Percentiles rank a stretch among this genome's conserved stretches.
These are phyloP conservation scores for Choloepus didactylus DNA, from an alignment of 2,797 vertebrate species.

Conservation along the genomic window DNA sequence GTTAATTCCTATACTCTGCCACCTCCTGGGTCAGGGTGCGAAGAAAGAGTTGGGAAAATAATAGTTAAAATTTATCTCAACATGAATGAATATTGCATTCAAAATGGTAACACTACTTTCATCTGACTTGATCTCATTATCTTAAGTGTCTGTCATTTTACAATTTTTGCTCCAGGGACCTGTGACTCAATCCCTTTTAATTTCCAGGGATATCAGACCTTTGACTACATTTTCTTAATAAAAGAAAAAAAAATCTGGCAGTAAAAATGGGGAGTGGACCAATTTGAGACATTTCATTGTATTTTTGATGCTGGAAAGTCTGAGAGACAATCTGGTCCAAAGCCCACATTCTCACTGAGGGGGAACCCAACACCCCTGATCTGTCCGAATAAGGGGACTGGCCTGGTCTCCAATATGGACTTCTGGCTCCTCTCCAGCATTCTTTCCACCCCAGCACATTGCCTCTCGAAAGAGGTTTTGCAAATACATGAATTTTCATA, in stretches of 20 bases:
- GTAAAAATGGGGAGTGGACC: neutral
- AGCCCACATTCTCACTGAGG: neutral
- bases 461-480: neutral
- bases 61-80: neutral
- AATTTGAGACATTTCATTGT: neutral
- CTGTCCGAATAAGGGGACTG: too few species aligned
- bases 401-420: neutral
- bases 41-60: neutral
- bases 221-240: neutral
- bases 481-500: neutral
- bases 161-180: neutral
- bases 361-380: neutral
- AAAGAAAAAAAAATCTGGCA: neutral
- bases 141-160: neutral
- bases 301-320: neutral
- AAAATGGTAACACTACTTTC: neutral
- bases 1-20: rapidly evolving
- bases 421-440: rapidly evolving
- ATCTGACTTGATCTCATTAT: neutral
- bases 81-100: neutral
- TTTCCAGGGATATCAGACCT: neutral
- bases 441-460: neutral
- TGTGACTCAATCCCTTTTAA: neutral
- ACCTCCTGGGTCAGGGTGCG: neutral
- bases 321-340: too few species aligned